A percentile compares a stretch with the other conserved stretches of the same genome.
Evolutionary conservation across 1,140 invertebrate genomes (phyloP).

Genomic region (Hypothenemus hampei): DNA sequence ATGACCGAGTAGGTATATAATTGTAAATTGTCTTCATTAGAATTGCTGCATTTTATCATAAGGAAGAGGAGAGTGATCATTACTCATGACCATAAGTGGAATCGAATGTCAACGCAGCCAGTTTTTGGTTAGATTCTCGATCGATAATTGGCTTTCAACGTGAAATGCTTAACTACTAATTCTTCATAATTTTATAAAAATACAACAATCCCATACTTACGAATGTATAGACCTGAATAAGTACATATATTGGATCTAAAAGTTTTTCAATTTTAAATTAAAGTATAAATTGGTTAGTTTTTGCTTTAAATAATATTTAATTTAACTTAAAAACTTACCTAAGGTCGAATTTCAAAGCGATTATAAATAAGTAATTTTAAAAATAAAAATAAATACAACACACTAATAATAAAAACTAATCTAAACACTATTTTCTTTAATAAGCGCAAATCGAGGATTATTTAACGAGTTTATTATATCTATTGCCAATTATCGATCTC

Average conservation of each 20-base stretch:
- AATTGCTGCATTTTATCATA: constrained; percentile 35
- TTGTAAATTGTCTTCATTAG: constrained; percentile 36
- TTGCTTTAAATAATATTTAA: constrained; percentile 3
- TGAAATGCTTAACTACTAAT: constrained; percentile 29
- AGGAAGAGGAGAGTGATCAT: constrained; percentile 26
- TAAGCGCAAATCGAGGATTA: too few species aligned
- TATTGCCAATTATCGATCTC: too few species aligned
- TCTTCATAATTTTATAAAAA: constrained; percentile 33
- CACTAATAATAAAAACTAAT: too few species aligned
- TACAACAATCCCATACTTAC: constrained; percentile 24
- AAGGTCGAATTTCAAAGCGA: not conserved
- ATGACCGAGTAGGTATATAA: constrained; percentile 30
- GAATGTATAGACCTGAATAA: constrained; percentile 11
- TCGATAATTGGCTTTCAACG: constrained; percentile 30
- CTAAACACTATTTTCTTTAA: too few species aligned
- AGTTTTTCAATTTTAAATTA: constrained; percentile 16
- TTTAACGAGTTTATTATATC: too few species aligned
- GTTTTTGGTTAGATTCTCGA: constrained; percentile 30
- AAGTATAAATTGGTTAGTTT: constrained; percentile 13
- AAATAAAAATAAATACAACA: too few species aligned
- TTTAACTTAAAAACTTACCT: too few species aligned
- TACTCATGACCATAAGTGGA: constrained; percentile 33
- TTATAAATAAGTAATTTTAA: too few species aligned
- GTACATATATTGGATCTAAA: constrained; percentile 3
- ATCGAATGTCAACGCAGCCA: constrained; percentile 22